Conservation (phyloP, 92 coral and sea anemone species). For the Paramuricea clavata region DNA sequence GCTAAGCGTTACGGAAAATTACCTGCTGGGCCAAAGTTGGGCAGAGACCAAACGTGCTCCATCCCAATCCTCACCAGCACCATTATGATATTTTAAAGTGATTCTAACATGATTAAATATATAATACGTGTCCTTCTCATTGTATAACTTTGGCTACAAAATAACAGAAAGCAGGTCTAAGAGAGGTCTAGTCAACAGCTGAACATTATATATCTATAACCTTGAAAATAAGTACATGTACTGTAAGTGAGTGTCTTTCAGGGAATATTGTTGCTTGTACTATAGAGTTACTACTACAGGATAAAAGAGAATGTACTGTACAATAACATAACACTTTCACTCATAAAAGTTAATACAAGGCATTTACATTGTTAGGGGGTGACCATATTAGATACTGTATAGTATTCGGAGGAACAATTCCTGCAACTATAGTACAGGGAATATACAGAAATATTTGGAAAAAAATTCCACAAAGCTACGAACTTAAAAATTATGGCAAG, state of each 20-base stretch:
- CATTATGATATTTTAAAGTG: conserved; percentile 80
- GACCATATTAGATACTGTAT: no score
- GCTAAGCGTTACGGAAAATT: neutral
- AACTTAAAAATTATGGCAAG: no score
- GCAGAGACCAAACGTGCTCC: conserved; percentile 95
- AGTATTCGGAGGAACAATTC: no score
- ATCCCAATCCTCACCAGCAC: conserved; percentile 86
- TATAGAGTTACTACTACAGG: neutral
- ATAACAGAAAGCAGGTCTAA: conserved; percentile 27
- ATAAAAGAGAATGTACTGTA: no score
- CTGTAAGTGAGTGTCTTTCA: neutral
- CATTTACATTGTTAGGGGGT: no score
- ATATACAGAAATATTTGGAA: no score
- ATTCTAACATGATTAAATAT: conserved; percentile 93
- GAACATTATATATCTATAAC: neutral
- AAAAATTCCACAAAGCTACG: no score
- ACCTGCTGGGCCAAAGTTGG: conserved; percentile 83
- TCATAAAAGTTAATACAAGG: no score
- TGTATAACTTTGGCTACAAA: conserved; percentile 36
- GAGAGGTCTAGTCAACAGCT: conserved; percentile 33
- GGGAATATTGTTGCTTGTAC: neutral
- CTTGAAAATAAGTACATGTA: neutral
- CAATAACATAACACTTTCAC: no score
- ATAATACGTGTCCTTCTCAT: conserved; percentile 74
- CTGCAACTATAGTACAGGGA: no score